Evolutionary conservation across 2,113 vertebrate genomes (phyloP).

Genomic region (Paedocypris sp.): DNA sequence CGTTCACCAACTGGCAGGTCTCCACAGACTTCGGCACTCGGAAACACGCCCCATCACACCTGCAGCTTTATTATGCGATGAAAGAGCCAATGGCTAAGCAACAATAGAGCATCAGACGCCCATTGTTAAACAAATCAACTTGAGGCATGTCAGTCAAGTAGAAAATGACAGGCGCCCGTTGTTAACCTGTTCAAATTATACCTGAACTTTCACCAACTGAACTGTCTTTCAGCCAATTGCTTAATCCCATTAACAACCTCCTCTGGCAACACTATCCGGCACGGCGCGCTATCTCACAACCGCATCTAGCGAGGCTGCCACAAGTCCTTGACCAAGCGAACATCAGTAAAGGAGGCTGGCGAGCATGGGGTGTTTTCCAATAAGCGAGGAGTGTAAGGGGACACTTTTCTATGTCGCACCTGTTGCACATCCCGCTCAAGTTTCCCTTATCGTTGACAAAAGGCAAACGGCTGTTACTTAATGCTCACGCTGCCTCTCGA

Average conservation of each 20-base stretch:
- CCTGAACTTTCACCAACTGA: constrained; percentile 14
- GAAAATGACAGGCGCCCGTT: too few relatives aligned
- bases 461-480: constrained; percentile 14
- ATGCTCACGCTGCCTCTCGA: constrained; percentile 1
- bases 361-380: not conserved
- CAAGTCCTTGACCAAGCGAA: too few relatives aligned
- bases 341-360: not conserved
- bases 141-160: constrained; percentile 36
- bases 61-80: constrained; percentile 16
- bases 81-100: not conserved
- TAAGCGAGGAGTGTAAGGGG: constrained; percentile 1
- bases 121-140: constrained; percentile 29
- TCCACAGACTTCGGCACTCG: not conserved
- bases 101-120: constrained; percentile 18
- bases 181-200: too few relatives aligned
- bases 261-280: not conserved
- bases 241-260: not conserved
- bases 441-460: constrained; percentile 29
- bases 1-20: constrained; percentile 9
- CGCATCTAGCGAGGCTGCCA: constrained; percentile 8
- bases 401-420: constrained; percentile 29
- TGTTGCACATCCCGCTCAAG: constrained; percentile 25
- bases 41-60: constrained; percentile 16
- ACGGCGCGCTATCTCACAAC: not conserved
- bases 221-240: not conserved